Percentiles rank a stretch among this genome's conserved stretches.
Evolutionary conservation across 2,888 invertebrate genomes (phyloP).

Genomic region (Thecophora atra): DNA sequence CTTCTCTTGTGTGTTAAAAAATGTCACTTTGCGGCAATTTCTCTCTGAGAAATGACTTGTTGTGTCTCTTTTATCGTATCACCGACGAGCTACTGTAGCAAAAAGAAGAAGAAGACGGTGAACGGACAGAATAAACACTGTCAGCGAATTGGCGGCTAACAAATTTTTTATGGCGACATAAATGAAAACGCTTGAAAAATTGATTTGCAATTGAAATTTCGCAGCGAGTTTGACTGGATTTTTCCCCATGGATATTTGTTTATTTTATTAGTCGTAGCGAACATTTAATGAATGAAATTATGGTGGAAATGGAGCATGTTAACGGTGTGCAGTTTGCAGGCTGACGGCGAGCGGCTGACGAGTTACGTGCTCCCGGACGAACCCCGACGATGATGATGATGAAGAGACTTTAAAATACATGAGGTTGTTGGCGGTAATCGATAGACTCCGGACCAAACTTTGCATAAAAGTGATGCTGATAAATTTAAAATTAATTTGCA

Average conservation of each 20-base stretch:
- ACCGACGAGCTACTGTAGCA: not conserved
- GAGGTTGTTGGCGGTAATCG: slow-evolving; percentile 9
- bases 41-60: slow-evolving; percentile 15
- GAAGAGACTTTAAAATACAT: not conserved
- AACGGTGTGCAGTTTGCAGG: not conserved
- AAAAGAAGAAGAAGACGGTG: not conserved
- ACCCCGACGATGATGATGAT: not conserved
- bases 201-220: slow-evolving; percentile 31
- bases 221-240: slow-evolving; percentile 33
- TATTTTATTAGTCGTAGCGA: slow-evolving; percentile 3
- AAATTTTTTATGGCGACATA: slow-evolving; percentile 7
- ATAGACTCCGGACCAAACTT: not conserved
- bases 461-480: slow-evolving; percentile 5
- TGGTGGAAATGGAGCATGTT: slow-evolving; percentile 22
- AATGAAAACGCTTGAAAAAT: slow-evolving; percentile 22
- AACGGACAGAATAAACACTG: slow-evolving; percentile 6
- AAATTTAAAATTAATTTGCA: slow-evolving; percentile 18
- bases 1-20: slow-evolving; percentile 6
- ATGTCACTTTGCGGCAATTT: slow-evolving; percentile 30
- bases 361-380: not conserved
- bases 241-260: slow-evolving; percentile 6
- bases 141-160: slow-evolving; percentile 1
- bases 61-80: not conserved
- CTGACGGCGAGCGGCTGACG: slow-evolving; percentile 1
- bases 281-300: slow-evolving; percentile 18